Conservation (phyloP, 1,140 invertebrate species). For the Papilio machaon region DNA sequence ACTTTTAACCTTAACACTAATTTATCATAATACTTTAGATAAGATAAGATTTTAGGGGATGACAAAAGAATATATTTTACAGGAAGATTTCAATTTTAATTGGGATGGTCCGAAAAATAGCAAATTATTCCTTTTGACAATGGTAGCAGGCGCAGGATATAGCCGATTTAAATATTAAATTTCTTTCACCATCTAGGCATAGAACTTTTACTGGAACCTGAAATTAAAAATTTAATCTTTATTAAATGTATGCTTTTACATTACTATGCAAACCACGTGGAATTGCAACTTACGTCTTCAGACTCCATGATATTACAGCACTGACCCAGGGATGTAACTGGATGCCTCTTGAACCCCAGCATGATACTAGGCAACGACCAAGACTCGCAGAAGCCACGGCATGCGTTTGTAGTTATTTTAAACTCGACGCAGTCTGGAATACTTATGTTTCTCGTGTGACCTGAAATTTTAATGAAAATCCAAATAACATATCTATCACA, state of each 20-base stretch:
- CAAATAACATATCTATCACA: not conserved
- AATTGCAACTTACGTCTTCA: constrained; percentile 85
- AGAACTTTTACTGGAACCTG: constrained; percentile 87
- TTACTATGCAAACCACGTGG: not conserved
- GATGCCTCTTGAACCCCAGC: constrained; percentile 85
- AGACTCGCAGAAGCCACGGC: constrained; percentile 92
- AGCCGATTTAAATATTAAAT: constrained; percentile 92
- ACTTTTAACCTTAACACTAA: constrained; percentile 41
- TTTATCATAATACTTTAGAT: constrained; percentile 6
- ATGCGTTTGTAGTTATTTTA: constrained; percentile 92
- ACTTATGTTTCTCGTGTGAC: constrained; percentile 89
- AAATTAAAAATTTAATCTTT: constrained; percentile 50
- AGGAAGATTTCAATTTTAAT: not conserved
- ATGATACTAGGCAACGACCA: constrained; percentile 87
- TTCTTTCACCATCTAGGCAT: constrained; percentile 89
- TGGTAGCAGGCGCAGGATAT: constrained; percentile 92
- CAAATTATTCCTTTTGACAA: constrained; percentile 89
- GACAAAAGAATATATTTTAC: not conserved
- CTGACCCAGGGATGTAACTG: constrained; percentile 92
- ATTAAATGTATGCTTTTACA: not conserved
- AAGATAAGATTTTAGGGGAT: not conserved
- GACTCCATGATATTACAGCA: constrained; percentile 95
- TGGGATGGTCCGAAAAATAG: not conserved
- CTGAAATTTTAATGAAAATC: constrained; percentile 72
- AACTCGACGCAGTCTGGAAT: constrained; percentile 93